phyloP scores from a whole-genome alignment of 2,113 vertebrate genomes.

The Catagonus wagneri region DNA sequence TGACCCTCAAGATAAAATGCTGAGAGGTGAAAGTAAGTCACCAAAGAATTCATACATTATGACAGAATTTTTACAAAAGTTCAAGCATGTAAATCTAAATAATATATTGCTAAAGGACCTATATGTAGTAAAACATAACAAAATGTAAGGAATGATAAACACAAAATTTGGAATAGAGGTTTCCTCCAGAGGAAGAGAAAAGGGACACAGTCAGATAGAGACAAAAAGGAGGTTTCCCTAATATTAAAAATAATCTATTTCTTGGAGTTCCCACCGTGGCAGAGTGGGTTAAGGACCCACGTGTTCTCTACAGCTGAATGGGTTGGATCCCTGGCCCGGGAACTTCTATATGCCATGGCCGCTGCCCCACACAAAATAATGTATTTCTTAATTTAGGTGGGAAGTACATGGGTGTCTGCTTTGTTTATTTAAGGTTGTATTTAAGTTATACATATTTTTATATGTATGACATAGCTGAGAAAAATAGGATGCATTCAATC shows the following conservation, averaged over 20 bases:
- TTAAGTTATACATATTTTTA: background rate
- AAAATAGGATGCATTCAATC: background rate
- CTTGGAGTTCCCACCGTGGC: no score
- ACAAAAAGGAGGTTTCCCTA: no score
- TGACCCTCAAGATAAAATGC: background rate
- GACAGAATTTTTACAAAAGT: background rate
- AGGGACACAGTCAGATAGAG: no score
- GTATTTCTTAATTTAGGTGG: no score
- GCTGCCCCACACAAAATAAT: no score
- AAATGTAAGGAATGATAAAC: background rate
- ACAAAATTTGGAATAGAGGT: background rate
- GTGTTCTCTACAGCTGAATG: no score
- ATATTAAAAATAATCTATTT: no score
- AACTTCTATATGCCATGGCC: no score
- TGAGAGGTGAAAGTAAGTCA: background rate
- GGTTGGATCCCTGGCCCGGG: no score
- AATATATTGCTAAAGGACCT: background rate
- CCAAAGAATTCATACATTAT: background rate
- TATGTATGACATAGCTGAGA: background rate
- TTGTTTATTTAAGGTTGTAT: constrained; percentile 46
- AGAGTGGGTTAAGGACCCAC: no score
- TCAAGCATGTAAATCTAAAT: background rate
- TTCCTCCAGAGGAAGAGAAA: background rate
- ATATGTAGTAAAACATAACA: background rate
- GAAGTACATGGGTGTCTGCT: background rate